Evolutionary conservation across 2,888 invertebrate species (phyloP), one percentile per base, ranked within the genome.

Genomic region (Leucophenga montana): DNA sequence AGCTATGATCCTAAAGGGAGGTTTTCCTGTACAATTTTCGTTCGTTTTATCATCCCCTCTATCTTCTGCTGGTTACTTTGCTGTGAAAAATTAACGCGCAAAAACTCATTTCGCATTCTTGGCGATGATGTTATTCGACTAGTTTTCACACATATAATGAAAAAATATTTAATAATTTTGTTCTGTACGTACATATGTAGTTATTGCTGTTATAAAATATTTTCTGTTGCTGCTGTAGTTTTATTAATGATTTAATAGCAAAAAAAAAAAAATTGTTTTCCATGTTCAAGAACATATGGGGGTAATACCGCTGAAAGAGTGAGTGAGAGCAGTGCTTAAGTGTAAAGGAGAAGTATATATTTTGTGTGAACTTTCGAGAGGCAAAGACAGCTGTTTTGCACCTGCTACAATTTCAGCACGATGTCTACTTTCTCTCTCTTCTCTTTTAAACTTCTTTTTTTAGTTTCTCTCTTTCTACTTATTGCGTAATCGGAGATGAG

Each of bases 91-190:
- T 39, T 39, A 39, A 22, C 16, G 18, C 61, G 16, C 33, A 61
- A 27, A 8, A 57, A 61, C 13, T 8, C 48, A 64, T 64, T 64
- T 22, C 39, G 39, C 61, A 66, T 66, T 66, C 56, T 59, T 66
- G 22, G 66, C 66, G 66, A 66, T 66, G 66, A 66, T 56, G 66
- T 56, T 66, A 56, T 66, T 8, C 50, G 3, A 50, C 39, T 39
- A 39, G 3, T 50, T 50, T 50, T 16, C 50, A 50, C 50, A 50
- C 16, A 16, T 1, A 50, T 1, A n/a, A 16, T 16, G 8, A 50
- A 50, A 50, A 3, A 50, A 50, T 18, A 50, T n/a, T 50, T 5
- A 39, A 39, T 50, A 50, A 16, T 50, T 50, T 50, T 16, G 18
- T 50, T n/a, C 9, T 18, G 1, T 50, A 18, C 13, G 13, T 46